These are phyloP conservation scores for Pissodes strobi DNA, from an alignment of 1,140 invertebrate genomes.

Conservation along the genomic window DNA sequence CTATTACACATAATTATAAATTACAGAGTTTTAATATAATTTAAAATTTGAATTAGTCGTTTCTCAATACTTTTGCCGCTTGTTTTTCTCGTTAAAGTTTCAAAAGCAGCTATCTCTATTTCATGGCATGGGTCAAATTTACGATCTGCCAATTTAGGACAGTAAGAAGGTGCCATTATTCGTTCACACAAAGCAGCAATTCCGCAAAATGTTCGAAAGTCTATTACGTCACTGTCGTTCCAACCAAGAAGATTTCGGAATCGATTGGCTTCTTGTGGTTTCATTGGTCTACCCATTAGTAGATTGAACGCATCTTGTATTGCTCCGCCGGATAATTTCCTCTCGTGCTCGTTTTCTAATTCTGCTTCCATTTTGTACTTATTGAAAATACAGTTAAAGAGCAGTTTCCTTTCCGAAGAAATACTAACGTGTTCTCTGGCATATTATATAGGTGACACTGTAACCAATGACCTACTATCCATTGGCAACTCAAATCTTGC, in stretches of 20 bases:
- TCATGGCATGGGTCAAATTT: constrained; percentile 55
- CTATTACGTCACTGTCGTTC: constrained; percentile 58
- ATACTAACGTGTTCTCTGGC: constrained; percentile 63
- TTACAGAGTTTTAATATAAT: constrained; percentile 19
- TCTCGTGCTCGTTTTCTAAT: constrained; percentile 44
- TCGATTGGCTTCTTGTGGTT: constrained; percentile 55
- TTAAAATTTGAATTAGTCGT: constrained; percentile 16
- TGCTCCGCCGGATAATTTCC: constrained; percentile 54
- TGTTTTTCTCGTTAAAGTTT: constrained; percentile 49
- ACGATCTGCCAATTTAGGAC: constrained; percentile 46
- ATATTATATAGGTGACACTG: constrained; percentile 67
- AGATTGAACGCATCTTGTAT: constrained; percentile 62
- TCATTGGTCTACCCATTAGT: constrained; percentile 65
- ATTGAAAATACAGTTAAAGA: constrained; percentile 64
- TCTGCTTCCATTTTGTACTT: constrained; percentile 56
- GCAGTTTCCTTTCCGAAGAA: constrained; percentile 64
- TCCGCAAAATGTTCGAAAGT: constrained; percentile 71
- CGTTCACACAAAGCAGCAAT: constrained; percentile 69
- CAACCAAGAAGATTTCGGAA: constrained; percentile 60
- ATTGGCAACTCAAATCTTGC: constrained; percentile 69
- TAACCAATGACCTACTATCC: constrained; percentile 60
- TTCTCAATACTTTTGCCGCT: constrained; percentile 43
- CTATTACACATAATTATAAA: too few species aligned
- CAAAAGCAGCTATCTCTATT: constrained; percentile 56
- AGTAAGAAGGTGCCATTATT: constrained; percentile 55